phyloP scores from a whole-genome alignment of 2,113 vertebrate genomes.

The Melanocharis versteri region DNA sequence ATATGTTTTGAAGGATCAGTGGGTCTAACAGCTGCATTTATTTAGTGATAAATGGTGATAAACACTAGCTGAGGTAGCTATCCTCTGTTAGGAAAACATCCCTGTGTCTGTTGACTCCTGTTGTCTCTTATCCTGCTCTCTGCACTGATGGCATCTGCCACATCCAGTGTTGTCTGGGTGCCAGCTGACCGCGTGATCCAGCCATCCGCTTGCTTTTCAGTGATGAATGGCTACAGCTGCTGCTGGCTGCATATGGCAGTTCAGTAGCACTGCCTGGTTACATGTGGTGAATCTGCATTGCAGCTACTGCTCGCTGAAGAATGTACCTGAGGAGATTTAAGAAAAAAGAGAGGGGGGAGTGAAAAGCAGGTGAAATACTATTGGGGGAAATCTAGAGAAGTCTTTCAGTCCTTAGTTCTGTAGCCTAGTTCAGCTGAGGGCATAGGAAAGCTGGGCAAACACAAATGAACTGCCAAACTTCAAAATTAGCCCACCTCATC shows the following conservation, averaged over 20 bases:
- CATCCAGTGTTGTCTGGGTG: neutral
- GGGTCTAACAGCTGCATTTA: neutral
- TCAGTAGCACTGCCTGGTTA: neutral
- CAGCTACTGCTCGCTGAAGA: neutral
- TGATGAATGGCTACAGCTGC: neutral
- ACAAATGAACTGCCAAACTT: neutral
- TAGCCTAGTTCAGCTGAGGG: neutral
- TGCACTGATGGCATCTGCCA: constrained; percentile 14
- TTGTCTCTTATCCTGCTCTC: neutral
- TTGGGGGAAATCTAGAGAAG: neutral
- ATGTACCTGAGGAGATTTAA: neutral
- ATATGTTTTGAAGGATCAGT: neutral
- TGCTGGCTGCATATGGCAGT: neutral
- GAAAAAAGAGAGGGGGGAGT: fast-evolving
- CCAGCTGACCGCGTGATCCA: neutral
- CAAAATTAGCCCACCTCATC: neutral
- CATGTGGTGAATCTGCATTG: neutral
- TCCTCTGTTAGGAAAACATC: neutral
- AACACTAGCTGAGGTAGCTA: neutral
- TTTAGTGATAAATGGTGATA: neutral
- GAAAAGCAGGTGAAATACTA: neutral
- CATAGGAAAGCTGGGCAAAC: neutral
- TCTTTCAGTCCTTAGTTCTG: neutral
- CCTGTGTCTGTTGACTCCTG: neutral
- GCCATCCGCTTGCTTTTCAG: neutral